These are phyloP conservation scores for Platycercus adscitus DNA, from an alignment of 2,113 vertebrate species.

Conservation along the genomic window DNA sequence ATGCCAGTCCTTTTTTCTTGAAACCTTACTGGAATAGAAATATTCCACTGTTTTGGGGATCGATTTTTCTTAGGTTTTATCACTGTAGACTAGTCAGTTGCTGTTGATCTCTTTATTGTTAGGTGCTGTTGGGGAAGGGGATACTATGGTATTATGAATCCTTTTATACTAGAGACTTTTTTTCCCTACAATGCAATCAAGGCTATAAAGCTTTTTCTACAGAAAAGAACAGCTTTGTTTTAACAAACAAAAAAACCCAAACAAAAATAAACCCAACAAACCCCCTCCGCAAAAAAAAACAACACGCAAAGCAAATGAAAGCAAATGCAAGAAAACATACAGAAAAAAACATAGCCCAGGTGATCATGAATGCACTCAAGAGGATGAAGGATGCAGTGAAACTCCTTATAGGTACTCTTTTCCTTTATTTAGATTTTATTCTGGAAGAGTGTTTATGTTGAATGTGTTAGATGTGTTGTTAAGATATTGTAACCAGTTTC, in stretches of 20 bases:
- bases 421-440: constrained; percentile 54
- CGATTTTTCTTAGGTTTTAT: constrained; percentile 47
- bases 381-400: constrained; percentile 50
- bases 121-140: constrained; percentile 71
- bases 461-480: constrained; percentile 60
- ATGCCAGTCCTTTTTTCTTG: constrained; percentile 42
- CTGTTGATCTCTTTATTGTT: constrained; percentile 49
- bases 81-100: constrained; percentile 45
- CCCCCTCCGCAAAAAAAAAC: not conserved
- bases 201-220: constrained; percentile 38
- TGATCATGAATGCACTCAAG: constrained; percentile 34
- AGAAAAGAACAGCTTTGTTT: constrained; percentile 51
- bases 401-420: constrained; percentile 32
- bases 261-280: not conserved
- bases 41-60: constrained; percentile 65
- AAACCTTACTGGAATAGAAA: constrained; percentile 55
- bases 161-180: constrained; percentile 68
- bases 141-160: constrained; percentile 13
- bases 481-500: constrained; percentile 70
- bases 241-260: not conserved
- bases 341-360: not conserved
- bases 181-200: constrained; percentile 65
- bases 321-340: not conserved
- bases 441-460: constrained; percentile 24
- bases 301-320: not conserved